Conservation (phyloP, 2,113 vertebrate genomes). For the Fulica atra region DNA sequence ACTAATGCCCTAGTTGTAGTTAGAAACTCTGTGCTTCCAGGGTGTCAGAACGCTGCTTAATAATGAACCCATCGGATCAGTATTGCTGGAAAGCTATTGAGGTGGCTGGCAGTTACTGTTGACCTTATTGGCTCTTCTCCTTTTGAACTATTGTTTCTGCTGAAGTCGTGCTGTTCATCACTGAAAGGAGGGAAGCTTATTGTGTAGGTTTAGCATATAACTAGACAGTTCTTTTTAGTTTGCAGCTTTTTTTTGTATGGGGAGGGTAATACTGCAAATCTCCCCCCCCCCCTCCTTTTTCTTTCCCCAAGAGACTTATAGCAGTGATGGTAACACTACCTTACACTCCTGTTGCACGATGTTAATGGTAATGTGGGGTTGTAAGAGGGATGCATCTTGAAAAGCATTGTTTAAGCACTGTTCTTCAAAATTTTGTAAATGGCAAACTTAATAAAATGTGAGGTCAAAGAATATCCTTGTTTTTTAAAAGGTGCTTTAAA, state of each 20-base stretch:
- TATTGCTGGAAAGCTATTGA: background rate
- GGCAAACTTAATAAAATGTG: background rate
- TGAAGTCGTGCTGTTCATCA: background rate
- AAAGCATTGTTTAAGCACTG: background rate
- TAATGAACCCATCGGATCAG: background rate
- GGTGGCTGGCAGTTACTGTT: background rate
- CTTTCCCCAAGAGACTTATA: background rate
- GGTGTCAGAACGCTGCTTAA: background rate
- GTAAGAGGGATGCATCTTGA: background rate
- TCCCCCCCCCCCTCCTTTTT: background rate
- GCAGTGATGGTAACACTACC: background rate
- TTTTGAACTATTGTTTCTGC: background rate
- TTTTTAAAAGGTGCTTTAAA: background rate
- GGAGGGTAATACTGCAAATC: background rate
- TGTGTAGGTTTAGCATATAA: background rate
- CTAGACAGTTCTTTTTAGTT: background rate
- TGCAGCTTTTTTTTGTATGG: background rate
- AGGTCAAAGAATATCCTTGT: background rate
- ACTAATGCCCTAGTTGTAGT: background rate
- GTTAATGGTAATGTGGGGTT: background rate
- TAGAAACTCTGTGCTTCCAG: background rate
- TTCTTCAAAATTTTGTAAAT: background rate
- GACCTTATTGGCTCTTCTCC: background rate
- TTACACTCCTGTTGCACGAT: background rate
- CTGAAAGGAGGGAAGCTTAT: background rate